A percentile compares a stretch with the other conserved stretches of the same genome.
Evolutionary conservation across 2,113 vertebrate genomes (phyloP).

Genomic region (Microtus ochrogaster): DNA sequence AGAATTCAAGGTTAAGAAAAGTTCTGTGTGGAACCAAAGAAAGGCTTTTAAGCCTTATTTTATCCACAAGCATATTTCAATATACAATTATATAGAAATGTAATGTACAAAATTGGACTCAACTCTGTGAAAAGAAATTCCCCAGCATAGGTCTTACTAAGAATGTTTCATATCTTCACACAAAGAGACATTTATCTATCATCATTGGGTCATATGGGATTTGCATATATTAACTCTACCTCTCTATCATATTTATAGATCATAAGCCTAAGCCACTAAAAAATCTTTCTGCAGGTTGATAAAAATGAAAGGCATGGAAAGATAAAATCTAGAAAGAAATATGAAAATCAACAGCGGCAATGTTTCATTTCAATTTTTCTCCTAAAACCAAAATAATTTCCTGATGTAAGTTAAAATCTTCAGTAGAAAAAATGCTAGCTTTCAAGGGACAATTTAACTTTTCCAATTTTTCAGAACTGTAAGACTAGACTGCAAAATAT

Average conservation of each 20-base stretch:
- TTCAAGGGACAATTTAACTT: constrained; percentile 48
- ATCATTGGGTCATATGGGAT: constrained; percentile 22
- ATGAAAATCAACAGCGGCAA: constrained; percentile 44
- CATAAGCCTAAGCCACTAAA: constrained; percentile 40
- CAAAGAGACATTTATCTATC: constrained; percentile 38
- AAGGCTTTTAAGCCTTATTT: background rate
- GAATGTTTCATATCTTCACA: background rate
- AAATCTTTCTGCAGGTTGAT: constrained; percentile 60
- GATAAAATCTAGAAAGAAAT: constrained; percentile 35
- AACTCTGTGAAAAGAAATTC: background rate
- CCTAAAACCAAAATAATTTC: constrained; percentile 30
- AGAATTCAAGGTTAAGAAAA: constrained; percentile 50
- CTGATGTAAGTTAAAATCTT: constrained; percentile 9
- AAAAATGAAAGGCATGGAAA: constrained; percentile 47
- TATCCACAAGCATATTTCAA: constrained; percentile 31
- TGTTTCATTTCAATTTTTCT: background rate
- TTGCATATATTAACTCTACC: constrained; percentile 66
- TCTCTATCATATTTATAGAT: constrained; percentile 55
- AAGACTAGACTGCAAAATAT: constrained; percentile 35
- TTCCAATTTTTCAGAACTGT: background rate
- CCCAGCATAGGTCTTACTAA: background rate
- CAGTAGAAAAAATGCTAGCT: background rate
- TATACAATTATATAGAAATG: background rate
- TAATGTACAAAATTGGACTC: background rate
- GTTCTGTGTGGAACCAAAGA: background rate